Conservation (phyloP, 2,888 invertebrate genomes). For the Odontocerum albicorne region DNA sequence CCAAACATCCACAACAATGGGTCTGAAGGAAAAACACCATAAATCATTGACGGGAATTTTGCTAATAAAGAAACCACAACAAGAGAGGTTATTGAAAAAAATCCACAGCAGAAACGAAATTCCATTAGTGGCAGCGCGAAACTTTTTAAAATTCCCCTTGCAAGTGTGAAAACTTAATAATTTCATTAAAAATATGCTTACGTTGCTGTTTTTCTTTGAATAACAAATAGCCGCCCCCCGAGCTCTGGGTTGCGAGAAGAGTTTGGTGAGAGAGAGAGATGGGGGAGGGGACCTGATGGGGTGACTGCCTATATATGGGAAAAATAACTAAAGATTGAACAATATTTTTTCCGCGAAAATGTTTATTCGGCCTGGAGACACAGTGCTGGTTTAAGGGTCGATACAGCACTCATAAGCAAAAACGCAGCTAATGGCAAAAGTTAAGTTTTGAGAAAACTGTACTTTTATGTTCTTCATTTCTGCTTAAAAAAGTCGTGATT, state of each 20-base stretch:
- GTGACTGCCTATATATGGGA: background rate
- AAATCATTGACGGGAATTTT: constrained; percentile 35
- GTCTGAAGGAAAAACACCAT: constrained; percentile 22
- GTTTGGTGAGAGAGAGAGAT: background rate
- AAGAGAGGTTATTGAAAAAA: constrained; percentile 24
- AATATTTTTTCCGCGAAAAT: constrained; percentile 18
- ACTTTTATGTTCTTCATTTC: too few relatives aligned
- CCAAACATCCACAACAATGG: constrained; percentile 22
- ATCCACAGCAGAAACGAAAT: constrained; percentile 21
- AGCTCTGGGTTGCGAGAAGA: background rate
- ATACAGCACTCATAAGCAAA: too few relatives aligned
- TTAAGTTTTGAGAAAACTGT: too few relatives aligned
- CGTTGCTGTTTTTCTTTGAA: constrained; percentile 37
- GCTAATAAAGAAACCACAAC: constrained; percentile 34
- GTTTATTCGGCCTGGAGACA: constrained; percentile 1
- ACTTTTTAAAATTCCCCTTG: constrained; percentile 33
- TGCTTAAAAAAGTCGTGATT: too few relatives aligned
- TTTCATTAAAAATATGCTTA: constrained; percentile 38
- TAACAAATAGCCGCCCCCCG: constrained; percentile 34
- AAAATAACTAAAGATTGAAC: constrained; percentile 13
- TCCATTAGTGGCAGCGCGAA: constrained; percentile 31
- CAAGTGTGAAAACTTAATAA: constrained; percentile 36
- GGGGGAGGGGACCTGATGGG: background rate
- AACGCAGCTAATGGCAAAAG: too few relatives aligned
- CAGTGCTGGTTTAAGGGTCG: too few relatives aligned